Evolutionary conservation across 2,888 invertebrate species (phyloP), one percentile per base, ranked within the genome.

Genomic region (Zygogramma bicolorata): DNA sequence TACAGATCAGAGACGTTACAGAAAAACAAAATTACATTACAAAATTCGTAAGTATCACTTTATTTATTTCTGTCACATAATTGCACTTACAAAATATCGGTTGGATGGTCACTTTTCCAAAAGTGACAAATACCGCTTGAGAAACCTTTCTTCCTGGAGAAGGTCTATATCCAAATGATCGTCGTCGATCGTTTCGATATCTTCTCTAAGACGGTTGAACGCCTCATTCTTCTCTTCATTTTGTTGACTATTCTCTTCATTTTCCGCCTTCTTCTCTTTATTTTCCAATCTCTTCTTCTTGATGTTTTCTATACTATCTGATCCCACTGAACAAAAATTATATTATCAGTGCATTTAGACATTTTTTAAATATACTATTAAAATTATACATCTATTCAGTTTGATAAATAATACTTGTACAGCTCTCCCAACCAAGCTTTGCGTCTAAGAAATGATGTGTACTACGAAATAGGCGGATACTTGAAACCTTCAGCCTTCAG

Each of bases 141-240:
- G 88, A 81, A 93, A 92, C 38, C 90, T 87, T 80, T 92, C 92
- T 84, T 95, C 95, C 74, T 93, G 92, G 0, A 89, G 85, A 18
- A 95, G 88, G 0, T 91, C 89, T 18, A 94, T 87, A 86, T 95
- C 93, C 68, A 95, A 88, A 82, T 95, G 92, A 77, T 94, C 94
- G 78, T 94, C 93, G 42, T 93, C 94, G 0, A 88, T 86, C 53
- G 86, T 85, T 3, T 88, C 85, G 46, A 90, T 87, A 75, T 92
- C 92, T 2, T 90, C 88, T 1, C 90, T 86, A 29, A 94, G 88
- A 0, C 93, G 88, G 10, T 89, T 85, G 70, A 90, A 90, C 0
- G 94, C 94, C 75, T 88, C 85, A 71, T 89, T 86, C 40, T 90
- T 89, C 73, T 89, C 81, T 80, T 88, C 81, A 15, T 83, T 67